phyloP scores from a whole-genome alignment of 2,113 vertebrate species.

The Microtus richardsoni region DNA sequence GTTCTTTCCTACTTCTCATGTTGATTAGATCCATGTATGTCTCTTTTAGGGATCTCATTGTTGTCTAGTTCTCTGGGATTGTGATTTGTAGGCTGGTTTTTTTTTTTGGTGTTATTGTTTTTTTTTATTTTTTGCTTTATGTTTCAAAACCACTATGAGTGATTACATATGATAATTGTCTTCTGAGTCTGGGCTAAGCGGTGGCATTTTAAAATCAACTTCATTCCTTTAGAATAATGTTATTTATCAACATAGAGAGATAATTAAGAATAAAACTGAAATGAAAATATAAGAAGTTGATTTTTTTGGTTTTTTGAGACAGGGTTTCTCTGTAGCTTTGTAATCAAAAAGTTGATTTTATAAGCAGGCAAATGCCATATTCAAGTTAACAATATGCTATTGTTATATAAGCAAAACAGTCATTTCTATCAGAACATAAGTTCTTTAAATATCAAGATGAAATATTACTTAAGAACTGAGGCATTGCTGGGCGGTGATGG shows the following conservation, averaged over 20 bases:
- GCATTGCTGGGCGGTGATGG: too few relatives aligned
- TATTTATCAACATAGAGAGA: not conserved
- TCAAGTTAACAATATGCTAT: not conserved
- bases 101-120: too few relatives aligned
- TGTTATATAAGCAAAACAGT: not conserved
- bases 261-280: constrained; percentile 46
- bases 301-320: too few relatives aligned
- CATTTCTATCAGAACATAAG: not conserved
- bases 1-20: too few relatives aligned
- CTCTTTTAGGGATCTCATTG: too few relatives aligned
- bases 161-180: too few relatives aligned
- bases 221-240: not conserved
- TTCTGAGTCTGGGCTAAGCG: not conserved
- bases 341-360: not conserved
- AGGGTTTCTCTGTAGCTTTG: too few relatives aligned
- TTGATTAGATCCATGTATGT: too few relatives aligned
- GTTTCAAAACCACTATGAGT: too few relatives aligned
- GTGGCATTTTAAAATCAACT: constrained; percentile 52
- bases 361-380: not conserved
- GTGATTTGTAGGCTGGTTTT: too few relatives aligned
- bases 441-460: constrained; percentile 11
- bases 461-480: not conserved
- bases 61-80: too few relatives aligned
- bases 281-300: constrained; percentile 20
- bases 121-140: too few relatives aligned